Evolutionary conservation across 2,888 invertebrate species (phyloP).

Genomic region (Noctua pronuba): DNA sequence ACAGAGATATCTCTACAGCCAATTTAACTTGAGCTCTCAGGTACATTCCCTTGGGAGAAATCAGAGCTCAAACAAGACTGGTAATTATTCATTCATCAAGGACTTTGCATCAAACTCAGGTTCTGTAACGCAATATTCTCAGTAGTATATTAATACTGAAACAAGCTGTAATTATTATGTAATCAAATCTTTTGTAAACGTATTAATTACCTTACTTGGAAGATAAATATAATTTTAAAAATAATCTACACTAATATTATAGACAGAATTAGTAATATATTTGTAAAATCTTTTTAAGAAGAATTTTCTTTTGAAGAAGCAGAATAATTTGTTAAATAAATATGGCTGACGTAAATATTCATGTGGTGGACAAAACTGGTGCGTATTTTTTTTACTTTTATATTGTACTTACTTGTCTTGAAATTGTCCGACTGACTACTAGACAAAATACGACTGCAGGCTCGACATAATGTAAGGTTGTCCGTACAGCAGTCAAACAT

Average conservation of each 20-base stretch:
- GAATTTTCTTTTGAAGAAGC: neutral
- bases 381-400: conserved; percentile 1
- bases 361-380: conserved; percentile 33
- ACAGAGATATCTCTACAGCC: conserved; percentile 41
- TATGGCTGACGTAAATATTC: conserved; percentile 36
- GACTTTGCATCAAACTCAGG: conserved; percentile 28
- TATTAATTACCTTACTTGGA: neutral
- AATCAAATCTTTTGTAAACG: neutral
- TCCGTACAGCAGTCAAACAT: neutral
- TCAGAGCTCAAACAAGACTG: conserved; percentile 49
- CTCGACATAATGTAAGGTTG: neutral
- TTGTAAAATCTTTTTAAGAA: neutral
- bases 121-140: conserved; percentile 29
- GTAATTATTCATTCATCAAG: conserved; percentile 55
- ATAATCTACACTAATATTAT: neutral
- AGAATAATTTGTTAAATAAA: neutral
- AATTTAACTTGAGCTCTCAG: conserved; percentile 30
- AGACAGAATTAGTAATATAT: neutral
- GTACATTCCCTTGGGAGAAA: conserved; percentile 3
- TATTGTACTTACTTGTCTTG: neutral
- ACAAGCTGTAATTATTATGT: conserved; percentile 33
- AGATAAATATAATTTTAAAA: neutral
- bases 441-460: neutral
- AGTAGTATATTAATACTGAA: conserved; percentile 38
- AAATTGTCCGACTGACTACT: neutral